Evolutionary conservation across 2,888 invertebrate genomes (phyloP).

Genomic region (Drosophila kokeensis): DNA sequence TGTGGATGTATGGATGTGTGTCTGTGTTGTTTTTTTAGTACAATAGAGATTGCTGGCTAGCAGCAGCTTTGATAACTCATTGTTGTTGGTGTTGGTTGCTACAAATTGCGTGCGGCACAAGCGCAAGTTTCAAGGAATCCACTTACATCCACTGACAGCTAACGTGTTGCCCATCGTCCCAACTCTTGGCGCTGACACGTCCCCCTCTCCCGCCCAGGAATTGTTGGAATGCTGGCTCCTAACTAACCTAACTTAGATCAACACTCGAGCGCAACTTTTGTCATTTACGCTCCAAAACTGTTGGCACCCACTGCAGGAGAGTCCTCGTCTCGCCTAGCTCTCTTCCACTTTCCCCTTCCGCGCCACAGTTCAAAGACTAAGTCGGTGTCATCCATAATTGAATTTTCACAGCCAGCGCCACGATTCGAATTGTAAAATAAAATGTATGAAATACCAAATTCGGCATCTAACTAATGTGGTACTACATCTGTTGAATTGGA

Average conservation of each 20-base stretch:
- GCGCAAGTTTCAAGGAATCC: constrained; percentile 77
- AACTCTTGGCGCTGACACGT: constrained; percentile 43
- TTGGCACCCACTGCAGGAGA: constrained; percentile 15
- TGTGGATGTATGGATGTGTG: not conserved
- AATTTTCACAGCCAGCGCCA: constrained; percentile 62
- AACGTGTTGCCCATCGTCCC: constrained; percentile 72
- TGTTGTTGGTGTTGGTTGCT: constrained; percentile 49
- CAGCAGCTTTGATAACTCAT: constrained; percentile 16
- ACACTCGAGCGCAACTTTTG: constrained; percentile 75
- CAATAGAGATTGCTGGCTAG: constrained; percentile 19
- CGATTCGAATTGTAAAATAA: constrained; percentile 48
- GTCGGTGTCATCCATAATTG: constrained; percentile 62
- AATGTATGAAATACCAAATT: constrained; percentile 31
- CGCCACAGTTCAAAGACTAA: not conserved
- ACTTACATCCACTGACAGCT: constrained; percentile 76
- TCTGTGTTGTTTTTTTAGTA: constrained; percentile 18
- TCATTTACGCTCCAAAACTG: constrained; percentile 77
- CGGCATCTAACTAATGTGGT: constrained; percentile 23
- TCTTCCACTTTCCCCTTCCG: not conserved
- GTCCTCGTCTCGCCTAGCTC: not conserved
- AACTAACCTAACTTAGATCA: constrained; percentile 68
- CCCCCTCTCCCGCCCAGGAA: not conserved
- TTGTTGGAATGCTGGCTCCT: not conserved
- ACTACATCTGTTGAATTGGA: constrained; percentile 11
- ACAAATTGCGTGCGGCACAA: constrained; percentile 74